phyloP scores from a whole-genome alignment of 1,140 invertebrate genomes.

The Leguminivora glycinivorella region DNA sequence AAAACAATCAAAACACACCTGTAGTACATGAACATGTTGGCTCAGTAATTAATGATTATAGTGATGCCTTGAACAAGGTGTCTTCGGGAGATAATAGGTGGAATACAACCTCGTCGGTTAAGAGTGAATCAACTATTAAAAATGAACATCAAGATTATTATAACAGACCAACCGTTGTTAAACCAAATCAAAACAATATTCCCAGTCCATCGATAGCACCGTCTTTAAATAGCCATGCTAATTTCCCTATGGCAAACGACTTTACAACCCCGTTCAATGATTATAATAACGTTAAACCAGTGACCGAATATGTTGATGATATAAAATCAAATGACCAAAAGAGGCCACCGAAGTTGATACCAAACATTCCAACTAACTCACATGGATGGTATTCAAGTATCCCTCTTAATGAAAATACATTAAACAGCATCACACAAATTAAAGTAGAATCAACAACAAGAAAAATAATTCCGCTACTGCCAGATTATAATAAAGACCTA shows the following conservation, averaged over 20 bases:
- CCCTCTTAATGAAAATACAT: conserved; percentile 56
- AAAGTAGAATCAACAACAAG: conserved; percentile 67
- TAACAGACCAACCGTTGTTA: conserved; percentile 36
- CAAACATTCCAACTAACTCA: conserved; percentile 65
- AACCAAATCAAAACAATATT: conserved; percentile 39
- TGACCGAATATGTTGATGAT: conserved; percentile 46
- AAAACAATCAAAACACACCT: conserved; percentile 51
- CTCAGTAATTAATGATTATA: conserved; percentile 32
- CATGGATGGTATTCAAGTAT: conserved; percentile 74
- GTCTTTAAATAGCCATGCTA: conserved; percentile 72
- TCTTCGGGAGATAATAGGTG: conserved; percentile 59
- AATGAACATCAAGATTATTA: conserved; percentile 42
- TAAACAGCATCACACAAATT: conserved; percentile 61
- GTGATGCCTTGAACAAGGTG: conserved; percentile 42
- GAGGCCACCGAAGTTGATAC: conserved; percentile 54
- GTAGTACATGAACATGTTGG: conserved; percentile 38
- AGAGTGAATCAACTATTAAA: conserved; percentile 35
- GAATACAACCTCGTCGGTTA: conserved; percentile 51
- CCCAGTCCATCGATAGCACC: conserved; percentile 38
- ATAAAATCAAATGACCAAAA: conserved; percentile 40
- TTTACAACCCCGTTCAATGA: conserved; percentile 31
- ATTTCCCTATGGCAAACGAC: conserved; percentile 74
- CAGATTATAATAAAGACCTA: conserved; percentile 56
- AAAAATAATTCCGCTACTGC: conserved; percentile 70
- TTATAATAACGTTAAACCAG: conserved; percentile 40